Evolutionary conservation across 1,140 invertebrate species (phyloP), one percentile per base, ranked within the genome.

Genomic region (Coenobita brevimanus): DNA sequence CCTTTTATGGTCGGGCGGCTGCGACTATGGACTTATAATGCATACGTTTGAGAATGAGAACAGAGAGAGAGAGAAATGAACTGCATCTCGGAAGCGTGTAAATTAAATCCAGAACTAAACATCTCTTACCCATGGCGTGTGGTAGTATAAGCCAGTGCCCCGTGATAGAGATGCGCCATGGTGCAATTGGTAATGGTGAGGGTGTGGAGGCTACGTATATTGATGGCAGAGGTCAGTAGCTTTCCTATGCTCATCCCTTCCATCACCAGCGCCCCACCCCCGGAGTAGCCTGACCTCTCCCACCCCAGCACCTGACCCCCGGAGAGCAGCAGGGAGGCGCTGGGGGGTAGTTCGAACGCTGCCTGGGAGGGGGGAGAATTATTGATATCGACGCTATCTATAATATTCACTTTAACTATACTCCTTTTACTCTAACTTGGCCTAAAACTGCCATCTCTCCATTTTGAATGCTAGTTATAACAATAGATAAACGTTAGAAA

Each of bases 221-320:
- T 46, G 73, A 76, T 46, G 36, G 73, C 73, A 4, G 24, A 36
- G 41, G 41, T 24, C 2, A 76, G 41, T 2, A 76, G 41, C 15
- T 43, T 38, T 3, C 73, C 73, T 3, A 76, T 46, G 2, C 0
- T 46, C 15, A 76, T 24, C 0, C 41, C 41, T 15, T 76, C 17
- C 21, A 76, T 36, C 21, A 0, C 27, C 8, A 76, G 73, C 3
- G n/a, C 38, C 6, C 38, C 41, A n/a, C 73, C 73, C 3, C 73
- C 73, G 2, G 41, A 50, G 73, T 76, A 76, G 4, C 73, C 73
- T 2, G 41, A 76, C 24, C 21, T 4, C 41, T 76, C 73, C 73
- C 73, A 76, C 2, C 24, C n/a, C 2, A 21, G 2, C 17, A 76
- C 73, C 0, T 17, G 0, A 3, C 73, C 73, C 13, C 73, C 73